Evolutionary conservation across 2,113 vertebrate genomes (phyloP), one percentile per base, ranked within the genome.

Genomic region (Dromiciops gliroides): DNA sequence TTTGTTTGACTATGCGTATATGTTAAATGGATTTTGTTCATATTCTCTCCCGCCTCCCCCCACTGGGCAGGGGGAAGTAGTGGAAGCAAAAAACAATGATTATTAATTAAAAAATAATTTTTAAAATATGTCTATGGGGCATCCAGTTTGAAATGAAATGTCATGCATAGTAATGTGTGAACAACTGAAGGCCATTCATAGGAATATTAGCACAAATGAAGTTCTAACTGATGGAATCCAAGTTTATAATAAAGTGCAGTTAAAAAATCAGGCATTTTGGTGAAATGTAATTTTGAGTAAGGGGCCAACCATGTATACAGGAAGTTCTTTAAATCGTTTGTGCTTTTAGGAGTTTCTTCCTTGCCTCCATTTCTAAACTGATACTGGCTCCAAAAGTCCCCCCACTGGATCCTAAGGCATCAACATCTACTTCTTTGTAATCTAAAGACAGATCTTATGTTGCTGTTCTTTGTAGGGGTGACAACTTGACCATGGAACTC

Each of bases 221-320:
- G 53, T n/a, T 75, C 25, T 50, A 31, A 53, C 0, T 92, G 31
- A 0, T 26, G 19, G 48, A 91, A 94, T 90, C 37, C 37, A 44
- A 19, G 16, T 44, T 75, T 75, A 44, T 75, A 44, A 75, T 6
- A 92, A 11, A 95, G 92, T 14, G 7, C 7, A 96, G 9, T 48
- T 52, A 91, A 90, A 50, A 96, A 91, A 95, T 75, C 56, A 67
- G 93, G 94, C 94, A 96, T 26, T 56, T 31, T 91, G 67, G 11
- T 50, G 60, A 96, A 95, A 88, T 0, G 93, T 8, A n/a, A 75
- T 44, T 22, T 22, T 19, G 60, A 31, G 12, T 67, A 48, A 89
- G 1, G 94, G 50, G 93, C 48, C 0, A 60, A 50, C 0, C 67
- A 89, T 88, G 83, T 23, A 28, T 93, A 52, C 0, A 93, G 16